phyloP scores from a whole-genome alignment of 1,140 invertebrate species.

The Scylla paramamosain region DNA sequence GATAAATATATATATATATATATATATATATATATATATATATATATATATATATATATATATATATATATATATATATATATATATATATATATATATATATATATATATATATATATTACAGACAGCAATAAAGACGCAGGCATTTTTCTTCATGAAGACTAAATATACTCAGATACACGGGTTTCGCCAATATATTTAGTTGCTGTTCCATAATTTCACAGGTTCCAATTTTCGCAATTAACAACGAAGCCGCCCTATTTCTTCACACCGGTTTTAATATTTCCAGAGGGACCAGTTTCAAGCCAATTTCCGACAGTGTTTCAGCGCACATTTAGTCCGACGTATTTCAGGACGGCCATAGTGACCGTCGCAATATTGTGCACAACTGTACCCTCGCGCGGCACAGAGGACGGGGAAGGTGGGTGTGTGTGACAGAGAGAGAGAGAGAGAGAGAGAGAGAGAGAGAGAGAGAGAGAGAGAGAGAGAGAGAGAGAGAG shows the following conservation, averaged over 20 bases:
- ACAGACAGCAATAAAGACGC: too few relatives aligned
- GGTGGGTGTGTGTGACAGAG: neutral
- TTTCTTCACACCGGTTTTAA: slow-evolving; percentile 4
- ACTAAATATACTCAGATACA: too few relatives aligned
- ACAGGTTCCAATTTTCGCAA: neutral
- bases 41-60: too few relatives aligned
- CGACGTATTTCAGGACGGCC: neutral
- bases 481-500: neutral
- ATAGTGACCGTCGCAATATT: slow-evolving; percentile 6
- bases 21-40: too few relatives aligned
- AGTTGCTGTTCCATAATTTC: slow-evolving; percentile 12
- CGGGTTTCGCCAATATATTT: neutral
- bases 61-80: too few relatives aligned
- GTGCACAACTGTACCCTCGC: slow-evolving; percentile 13
- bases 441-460: neutral
- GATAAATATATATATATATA: too few relatives aligned
- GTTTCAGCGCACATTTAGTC: slow-evolving; percentile 19
- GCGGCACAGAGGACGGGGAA: neutral
- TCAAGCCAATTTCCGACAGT: slow-evolving; percentile 11
- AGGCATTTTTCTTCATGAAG: too few relatives aligned
- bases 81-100: too few relatives aligned
- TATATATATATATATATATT: too few relatives aligned
- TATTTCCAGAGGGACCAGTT: slow-evolving; percentile 11
- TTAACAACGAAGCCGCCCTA: slow-evolving; percentile 18
- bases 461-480: slow-evolving; percentile 1